Evolutionary conservation across 2,797 vertebrate species (phyloP), one percentile per base, ranked within the genome.

Genomic region (Sebastes steindachneri): DNA sequence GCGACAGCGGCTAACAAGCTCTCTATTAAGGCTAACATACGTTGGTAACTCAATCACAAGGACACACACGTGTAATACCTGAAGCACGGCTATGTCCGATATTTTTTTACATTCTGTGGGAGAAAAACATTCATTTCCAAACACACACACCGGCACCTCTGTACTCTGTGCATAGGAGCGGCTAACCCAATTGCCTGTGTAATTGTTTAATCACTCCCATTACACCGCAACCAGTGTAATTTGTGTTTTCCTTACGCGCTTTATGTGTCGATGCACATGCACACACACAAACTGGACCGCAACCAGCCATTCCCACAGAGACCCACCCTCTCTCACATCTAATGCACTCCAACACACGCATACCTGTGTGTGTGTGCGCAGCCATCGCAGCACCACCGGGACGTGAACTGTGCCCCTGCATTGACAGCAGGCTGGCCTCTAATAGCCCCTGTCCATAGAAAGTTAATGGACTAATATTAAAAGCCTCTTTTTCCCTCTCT

Each of bases 171-270:
- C 89, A 86, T 75, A 79, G 87, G 75, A 91, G 89, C 88, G 29
- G 71, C 91, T 92, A 91, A 95, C 87, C 89, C 93, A 94, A 90
- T 95, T 90, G 93, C 89, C 93, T 92, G 94, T 92, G 89, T 95
- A 95, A 96, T 94, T 95, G 91, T 94, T 95, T 95, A 93, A 95
- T 95, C 94, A 92, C 90, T 93, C 85, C 93, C 92, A 95, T 95
- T 94, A 94, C 90, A 92, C 86, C 57, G 67, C 91, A 91, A 93
- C 92, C 87, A 86, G 89, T 86, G 89, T 92, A 93, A 95, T 94
- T 93, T 90, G 84, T 90, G 86, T 93, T 94, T 92, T 92, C 91
- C 83, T 79, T 89, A 70, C 82, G 54, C 81, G 62, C 71, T 65
- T 80, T 77, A 73, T 72, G 73, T 79, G 71, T 80, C 9, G 2